Evolutionary conservation across 2,797 vertebrate species (phyloP), one percentile per base, ranked within the genome.

Genomic region (Amphiprion clarkii): DNA sequence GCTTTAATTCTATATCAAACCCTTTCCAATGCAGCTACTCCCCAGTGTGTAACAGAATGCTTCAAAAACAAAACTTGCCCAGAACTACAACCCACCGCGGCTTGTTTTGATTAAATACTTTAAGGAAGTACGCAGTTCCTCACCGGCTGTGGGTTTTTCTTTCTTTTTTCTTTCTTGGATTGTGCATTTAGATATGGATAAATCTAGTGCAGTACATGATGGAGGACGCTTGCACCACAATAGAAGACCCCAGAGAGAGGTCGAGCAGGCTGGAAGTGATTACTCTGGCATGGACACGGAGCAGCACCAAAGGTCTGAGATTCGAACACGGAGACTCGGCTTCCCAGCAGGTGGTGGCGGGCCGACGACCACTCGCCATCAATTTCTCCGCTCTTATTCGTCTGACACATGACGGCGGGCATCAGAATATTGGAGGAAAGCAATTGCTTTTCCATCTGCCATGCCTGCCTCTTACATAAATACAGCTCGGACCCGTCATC

Each of bases 361-460:
- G 23, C 52, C 6, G 25, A 36, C n/a, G 25, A 81, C 16, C 11
- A 29, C 31, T 53, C 0, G 46, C 84, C 61, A 36, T 86, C 76
- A 52, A 63, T 84, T 75, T 80, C 2, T 48, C 49, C 2, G 1
- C 61, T 76, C 70, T 72, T 70, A 71, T 83, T 90, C 85, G 79
- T 74, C 71, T 75, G 87, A 88, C 78, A 79, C 78, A 76, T 55
- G 82, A 78, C 23, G 63, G 79, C 59, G 66, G 60, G 67, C 66
- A 56, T 61, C 3, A 55, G 64, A 73, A 84, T 87, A 74, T 65
- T 73, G 80, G 76, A 46, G 44, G 6, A 17, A 58, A 56, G 85
- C 86, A 89, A 89, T 88, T 87, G 83, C 79, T 81, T 90, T 86
- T 78, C 87, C 85, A 83, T 77, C 58, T 55, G 57, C 8, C 36